Conservation (phyloP, 2,888 invertebrate genomes). For the Adelphocoris suturalis region DNA sequence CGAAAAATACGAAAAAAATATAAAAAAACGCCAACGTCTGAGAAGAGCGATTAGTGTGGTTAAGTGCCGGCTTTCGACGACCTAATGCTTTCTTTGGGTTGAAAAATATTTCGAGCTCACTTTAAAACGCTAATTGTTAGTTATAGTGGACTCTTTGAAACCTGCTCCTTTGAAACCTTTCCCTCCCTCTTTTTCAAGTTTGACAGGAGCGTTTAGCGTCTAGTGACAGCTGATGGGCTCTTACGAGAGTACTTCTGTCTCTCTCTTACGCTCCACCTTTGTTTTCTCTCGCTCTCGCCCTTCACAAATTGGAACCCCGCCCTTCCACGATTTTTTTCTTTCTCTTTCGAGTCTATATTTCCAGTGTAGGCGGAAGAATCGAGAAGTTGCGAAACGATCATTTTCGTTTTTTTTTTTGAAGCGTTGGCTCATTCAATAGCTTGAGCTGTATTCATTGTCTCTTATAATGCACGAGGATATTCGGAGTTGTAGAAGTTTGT, state of each 20-base stretch:
- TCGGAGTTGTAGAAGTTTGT: too few relatives aligned
- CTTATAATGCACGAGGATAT: too few relatives aligned
- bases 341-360: neutral
- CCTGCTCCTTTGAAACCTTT: slow-evolving; percentile 60
- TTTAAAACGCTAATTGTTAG: slow-evolving; percentile 70
- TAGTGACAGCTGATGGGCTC: slow-evolving; percentile 65
- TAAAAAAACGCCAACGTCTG: slow-evolving; percentile 37
- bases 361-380: neutral
- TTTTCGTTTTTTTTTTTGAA: neutral
- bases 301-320: slow-evolving; percentile 43
- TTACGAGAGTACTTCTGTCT: neutral
- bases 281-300: neutral
- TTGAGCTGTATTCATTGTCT: too few relatives aligned
- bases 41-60: slow-evolving; percentile 59
- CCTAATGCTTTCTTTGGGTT: slow-evolving; percentile 63
- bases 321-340: neutral
- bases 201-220: slow-evolving; percentile 67
- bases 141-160: slow-evolving; percentile 66
- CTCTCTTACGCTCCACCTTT: neutral
- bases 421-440: too few relatives aligned
- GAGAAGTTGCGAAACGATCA: slow-evolving; percentile 13
- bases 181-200: slow-evolving; percentile 45
- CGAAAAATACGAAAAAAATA: slow-evolving; percentile 21
- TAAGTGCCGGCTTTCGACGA: slow-evolving; percentile 68
- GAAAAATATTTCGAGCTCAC: slow-evolving; percentile 69